Conservation (phyloP, 2,797 vertebrate genomes). For the Malurus splendens region DNA sequence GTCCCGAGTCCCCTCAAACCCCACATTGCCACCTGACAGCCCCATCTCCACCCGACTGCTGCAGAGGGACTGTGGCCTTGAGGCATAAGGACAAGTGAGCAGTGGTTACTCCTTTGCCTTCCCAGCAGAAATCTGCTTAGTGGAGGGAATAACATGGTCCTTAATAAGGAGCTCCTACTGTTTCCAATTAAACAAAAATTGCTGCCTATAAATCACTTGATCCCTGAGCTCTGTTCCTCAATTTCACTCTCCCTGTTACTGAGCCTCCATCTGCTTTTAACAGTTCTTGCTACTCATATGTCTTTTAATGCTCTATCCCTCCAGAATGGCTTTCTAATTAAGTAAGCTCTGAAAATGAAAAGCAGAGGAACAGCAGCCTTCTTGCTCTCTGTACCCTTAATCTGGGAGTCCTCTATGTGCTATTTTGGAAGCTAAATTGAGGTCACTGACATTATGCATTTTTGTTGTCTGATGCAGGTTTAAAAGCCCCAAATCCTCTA, state of each 20-base stretch:
- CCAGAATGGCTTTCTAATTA: conserved; percentile 53
- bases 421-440: conserved; percentile 56
- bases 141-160: conserved; percentile 2
- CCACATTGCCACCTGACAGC: background rate
- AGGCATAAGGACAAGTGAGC: background rate
- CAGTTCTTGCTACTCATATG: conserved; percentile 2
- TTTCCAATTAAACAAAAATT: conserved; percentile 51
- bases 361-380: conserved; percentile 41
- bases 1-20: background rate
- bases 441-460: conserved; percentile 36
- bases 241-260: conserved; percentile 26
- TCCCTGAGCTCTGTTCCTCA: conserved; percentile 44
- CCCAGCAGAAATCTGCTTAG: conserved; percentile 15
- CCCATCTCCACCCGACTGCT: rapidly evolving
- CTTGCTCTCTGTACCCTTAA: conserved; percentile 33
- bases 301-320: conserved; percentile 29
- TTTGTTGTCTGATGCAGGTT: conserved; percentile 54
- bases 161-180: conserved; percentile 38
- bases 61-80: background rate
- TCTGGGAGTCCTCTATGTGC: conserved; percentile 39
- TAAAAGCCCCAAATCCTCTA: conserved; percentile 33
- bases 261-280: conserved; percentile 44
- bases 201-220: conserved; percentile 52
- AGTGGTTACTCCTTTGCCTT: background rate
- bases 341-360: conserved; percentile 51